Conservation (phyloP, 1,140 invertebrate genomes). For the Lethocerus indicus region DNA sequence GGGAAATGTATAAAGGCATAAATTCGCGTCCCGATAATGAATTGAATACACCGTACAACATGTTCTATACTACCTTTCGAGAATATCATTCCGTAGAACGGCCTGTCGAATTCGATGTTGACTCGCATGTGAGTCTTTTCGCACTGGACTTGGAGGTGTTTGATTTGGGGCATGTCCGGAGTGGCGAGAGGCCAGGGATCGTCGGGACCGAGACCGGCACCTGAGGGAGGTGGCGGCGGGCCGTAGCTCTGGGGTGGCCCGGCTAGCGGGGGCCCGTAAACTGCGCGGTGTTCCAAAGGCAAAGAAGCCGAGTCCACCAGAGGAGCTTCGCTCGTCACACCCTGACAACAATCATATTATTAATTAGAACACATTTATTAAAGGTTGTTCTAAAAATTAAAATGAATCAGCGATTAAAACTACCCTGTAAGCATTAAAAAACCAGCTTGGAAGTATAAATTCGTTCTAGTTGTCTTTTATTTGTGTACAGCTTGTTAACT, state of each 20-base stretch:
- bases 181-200: conserved; percentile 66
- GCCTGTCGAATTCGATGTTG: conserved; percentile 80
- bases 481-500: no score
- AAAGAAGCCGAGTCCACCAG: conserved; percentile 17
- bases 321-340: conserved; percentile 17
- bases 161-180: conserved; percentile 79
- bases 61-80: conserved; percentile 57
- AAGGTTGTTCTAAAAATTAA: no score
- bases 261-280: conserved; percentile 19
- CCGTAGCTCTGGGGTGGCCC: conserved; percentile 26
- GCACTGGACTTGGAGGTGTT: conserved; percentile 81
- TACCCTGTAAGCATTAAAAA: no score
- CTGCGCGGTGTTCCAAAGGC: conserved; percentile 20
- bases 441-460: no score
- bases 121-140: conserved; percentile 89
- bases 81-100: conserved; percentile 89
- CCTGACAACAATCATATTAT: conserved; percentile 17
- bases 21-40: no score
- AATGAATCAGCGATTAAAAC: no score
- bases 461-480: no score
- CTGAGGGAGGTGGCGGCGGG: conserved; percentile 17
- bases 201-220: conserved; percentile 21
- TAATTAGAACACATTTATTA: no score
- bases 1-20: no score
- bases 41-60: no score